phyloP scores from a whole-genome alignment of 2,797 vertebrate species.

The Echeneis naucrates region DNA sequence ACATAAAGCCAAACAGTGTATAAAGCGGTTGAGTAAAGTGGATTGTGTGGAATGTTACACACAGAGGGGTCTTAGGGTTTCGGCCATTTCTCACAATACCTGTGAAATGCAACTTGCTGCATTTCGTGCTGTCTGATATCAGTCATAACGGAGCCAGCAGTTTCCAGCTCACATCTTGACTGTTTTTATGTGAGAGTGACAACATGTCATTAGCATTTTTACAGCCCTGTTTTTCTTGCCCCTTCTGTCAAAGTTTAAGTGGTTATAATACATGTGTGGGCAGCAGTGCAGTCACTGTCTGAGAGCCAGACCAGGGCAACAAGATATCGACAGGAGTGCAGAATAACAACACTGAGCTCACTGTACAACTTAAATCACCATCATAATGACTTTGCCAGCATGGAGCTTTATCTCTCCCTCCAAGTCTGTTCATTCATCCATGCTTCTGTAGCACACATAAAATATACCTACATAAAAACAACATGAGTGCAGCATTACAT shows the following conservation, averaged over 20 bases:
- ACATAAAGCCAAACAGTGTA: constrained; percentile 9
- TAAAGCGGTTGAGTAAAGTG: constrained; percentile 7
- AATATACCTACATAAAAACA: constrained; percentile 25
- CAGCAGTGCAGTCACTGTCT: constrained; percentile 17
- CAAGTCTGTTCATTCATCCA: constrained; percentile 29
- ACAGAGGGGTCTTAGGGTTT: constrained; percentile 24
- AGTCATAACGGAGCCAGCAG: constrained; percentile 11
- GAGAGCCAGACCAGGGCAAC: constrained; percentile 26
- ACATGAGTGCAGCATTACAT: constrained; percentile 44
- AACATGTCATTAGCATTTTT: constrained; percentile 44
- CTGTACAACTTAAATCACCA: constrained; percentile 21
- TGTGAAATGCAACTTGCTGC: constrained; percentile 26
- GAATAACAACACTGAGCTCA: constrained; percentile 23
- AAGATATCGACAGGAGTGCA: constrained; percentile 43
- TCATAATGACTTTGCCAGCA: constrained; percentile 64
- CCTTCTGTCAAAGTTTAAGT: constrained; percentile 14
- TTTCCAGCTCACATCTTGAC: constrained; percentile 10
- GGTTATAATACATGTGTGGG: constrained; percentile 45
- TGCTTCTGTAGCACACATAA: constrained; percentile 27
- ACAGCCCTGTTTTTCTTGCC: constrained; percentile 35
- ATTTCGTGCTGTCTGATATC: constrained; percentile 11
- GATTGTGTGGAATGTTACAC: constrained; percentile 36
- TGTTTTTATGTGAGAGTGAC: constrained; percentile 12
- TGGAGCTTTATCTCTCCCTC: constrained; percentile 27
- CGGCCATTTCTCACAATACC: constrained; percentile 20